Percentiles rank a stretch among this genome's conserved stretches.
phyloP scores from a whole-genome alignment of 1,140 invertebrate genomes.

The Pygmarrhopalites habei region DNA sequence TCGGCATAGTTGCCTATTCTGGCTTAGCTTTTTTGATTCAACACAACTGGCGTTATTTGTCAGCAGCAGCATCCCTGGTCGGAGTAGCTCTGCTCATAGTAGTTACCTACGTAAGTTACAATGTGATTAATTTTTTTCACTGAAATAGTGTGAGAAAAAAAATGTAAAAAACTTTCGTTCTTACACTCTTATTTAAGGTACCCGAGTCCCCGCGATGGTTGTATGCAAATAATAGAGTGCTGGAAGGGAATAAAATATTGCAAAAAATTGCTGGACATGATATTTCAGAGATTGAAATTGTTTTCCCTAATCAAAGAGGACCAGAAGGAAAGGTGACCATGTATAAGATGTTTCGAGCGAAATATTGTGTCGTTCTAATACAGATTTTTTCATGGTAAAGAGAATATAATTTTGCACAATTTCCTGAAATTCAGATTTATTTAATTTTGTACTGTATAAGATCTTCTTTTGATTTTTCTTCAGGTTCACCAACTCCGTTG shows the following conservation, averaged over 20 bases:
- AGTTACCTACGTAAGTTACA: constrained; percentile 28
- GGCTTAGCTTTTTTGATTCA: constrained; percentile 19
- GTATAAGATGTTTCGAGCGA: constrained; percentile 15
- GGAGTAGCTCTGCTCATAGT: constrained; percentile 22
- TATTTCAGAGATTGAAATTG: constrained; percentile 30
- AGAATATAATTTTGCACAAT: not conserved
- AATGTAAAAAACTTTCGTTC: no score
- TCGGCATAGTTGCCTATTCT: constrained; percentile 33
- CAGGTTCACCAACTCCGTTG: constrained; percentile 34
- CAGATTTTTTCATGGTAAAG: constrained; percentile 36
- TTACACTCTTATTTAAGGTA: no score
- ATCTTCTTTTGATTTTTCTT: constrained; percentile 6
- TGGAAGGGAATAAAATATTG: not conserved
- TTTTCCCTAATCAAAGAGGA: constrained; percentile 9
- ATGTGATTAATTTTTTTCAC: no score
- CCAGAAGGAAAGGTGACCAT: not conserved
- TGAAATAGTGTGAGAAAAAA: no score
- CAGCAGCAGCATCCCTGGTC: constrained; percentile 15
- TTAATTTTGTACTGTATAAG: not conserved
- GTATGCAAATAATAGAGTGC: constrained; percentile 17
- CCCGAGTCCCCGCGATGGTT: constrained; percentile 37
- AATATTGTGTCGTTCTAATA: constrained; percentile 17
- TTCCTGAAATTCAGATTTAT: not conserved
- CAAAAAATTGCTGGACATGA: constrained; percentile 20
- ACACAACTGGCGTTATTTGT: constrained; percentile 26